Conservation (phyloP, 2,888 invertebrate genomes). For the Ptilodon capucinus region DNA sequence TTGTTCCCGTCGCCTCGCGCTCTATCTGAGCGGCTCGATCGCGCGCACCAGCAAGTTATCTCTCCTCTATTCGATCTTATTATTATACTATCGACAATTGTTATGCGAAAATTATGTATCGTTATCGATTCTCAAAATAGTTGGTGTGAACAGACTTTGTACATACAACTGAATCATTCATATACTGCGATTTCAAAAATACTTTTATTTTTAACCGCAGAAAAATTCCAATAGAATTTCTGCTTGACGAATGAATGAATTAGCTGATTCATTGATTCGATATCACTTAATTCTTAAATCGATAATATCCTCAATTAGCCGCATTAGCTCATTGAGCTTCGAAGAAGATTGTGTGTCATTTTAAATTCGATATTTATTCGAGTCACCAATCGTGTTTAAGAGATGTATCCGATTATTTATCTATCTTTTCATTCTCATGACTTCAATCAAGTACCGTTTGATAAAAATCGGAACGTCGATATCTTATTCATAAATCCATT, state of each 20-base stretch:
- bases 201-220: no score
- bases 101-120: conserved; percentile 52
- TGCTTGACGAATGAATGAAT: conserved; percentile 9
- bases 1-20: conserved; percentile 71
- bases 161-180: no score
- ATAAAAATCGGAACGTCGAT: conserved; percentile 62
- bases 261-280: conserved; percentile 18
- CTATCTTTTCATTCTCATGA: conserved; percentile 35
- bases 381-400: conserved; percentile 15
- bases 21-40: conserved; percentile 65
- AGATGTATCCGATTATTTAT: conserved; percentile 22
- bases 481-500: conserved; percentile 68
- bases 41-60: conserved; percentile 68
- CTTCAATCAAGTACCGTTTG: conserved; percentile 42
- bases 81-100: conserved; percentile 68
- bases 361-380: conserved; percentile 4
- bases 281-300: conserved; percentile 21
- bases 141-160: conserved; percentile 27
- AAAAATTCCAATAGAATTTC: background rate
- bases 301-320: conserved; percentile 28
- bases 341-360: conserved; percentile 20
- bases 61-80: conserved; percentile 60
- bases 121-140: conserved; percentile 33
- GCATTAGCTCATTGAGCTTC: conserved; percentile 26
- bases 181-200: no score